Conservation (phyloP, 2,113 vertebrate genomes). For the Actinemys pallida region DNA sequence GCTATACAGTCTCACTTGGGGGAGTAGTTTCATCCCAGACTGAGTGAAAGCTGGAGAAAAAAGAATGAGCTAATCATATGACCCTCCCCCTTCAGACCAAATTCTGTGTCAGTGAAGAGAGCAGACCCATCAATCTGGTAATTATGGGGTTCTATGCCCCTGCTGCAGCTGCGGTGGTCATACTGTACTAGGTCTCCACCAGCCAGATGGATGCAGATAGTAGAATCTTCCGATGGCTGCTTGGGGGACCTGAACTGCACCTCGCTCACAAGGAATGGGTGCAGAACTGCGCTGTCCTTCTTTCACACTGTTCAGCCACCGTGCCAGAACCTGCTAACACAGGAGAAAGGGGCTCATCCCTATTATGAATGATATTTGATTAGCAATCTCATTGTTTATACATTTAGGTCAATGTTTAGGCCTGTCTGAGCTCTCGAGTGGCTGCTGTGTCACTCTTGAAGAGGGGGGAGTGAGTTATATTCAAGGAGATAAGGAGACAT, state of each 20-base stretch:
- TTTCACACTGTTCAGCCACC: neutral
- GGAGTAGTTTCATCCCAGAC: neutral
- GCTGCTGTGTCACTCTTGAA: neutral
- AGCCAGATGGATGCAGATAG: neutral
- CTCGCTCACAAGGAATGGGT: neutral
- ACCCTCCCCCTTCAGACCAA: neutral
- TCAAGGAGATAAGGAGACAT: neutral
- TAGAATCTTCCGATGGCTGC: neutral
- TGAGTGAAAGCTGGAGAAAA: neutral
- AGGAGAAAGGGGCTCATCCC: neutral
- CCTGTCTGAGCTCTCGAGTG: neutral
- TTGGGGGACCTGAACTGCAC: neutral
- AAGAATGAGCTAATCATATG: neutral
- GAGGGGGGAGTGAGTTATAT: neutral
- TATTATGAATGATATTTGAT: neutral
- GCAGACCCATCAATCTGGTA: neutral
- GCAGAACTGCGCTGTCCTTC: neutral
- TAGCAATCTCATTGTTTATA: neutral
- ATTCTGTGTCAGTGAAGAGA: neutral
- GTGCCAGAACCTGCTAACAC: neutral
- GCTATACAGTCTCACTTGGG: neutral
- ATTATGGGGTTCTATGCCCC: rapidly evolving
- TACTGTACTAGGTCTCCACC: neutral
- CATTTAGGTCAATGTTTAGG: neutral
- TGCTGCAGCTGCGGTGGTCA: neutral